Conservation (phyloP, 2,888 invertebrate species). For the Omphaloscelis lunosa region DNA sequence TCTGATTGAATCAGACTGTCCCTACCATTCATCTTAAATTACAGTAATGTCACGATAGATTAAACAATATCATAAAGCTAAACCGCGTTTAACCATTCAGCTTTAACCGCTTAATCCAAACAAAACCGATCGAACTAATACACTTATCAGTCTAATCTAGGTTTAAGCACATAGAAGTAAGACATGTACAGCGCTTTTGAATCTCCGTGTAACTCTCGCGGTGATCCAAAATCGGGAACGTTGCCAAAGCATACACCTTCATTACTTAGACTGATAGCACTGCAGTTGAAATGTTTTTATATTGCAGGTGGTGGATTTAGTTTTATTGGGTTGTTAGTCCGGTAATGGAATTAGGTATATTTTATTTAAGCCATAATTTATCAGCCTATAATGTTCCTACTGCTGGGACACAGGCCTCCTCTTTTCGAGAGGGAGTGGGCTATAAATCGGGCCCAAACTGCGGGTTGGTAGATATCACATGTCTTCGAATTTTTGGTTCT, state of each 20-base stretch:
- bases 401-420: too few relatives aligned
- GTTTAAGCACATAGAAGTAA: slow-evolving; percentile 23
- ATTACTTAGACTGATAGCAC: slow-evolving; percentile 59
- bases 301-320: slow-evolving; percentile 37
- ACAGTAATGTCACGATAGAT: neutral
- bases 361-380: neutral
- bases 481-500: too few relatives aligned
- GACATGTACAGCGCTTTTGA: slow-evolving; percentile 41
- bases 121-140: slow-evolving; percentile 6
- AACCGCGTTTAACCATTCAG: slow-evolving; percentile 10
- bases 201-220: slow-evolving; percentile 34
- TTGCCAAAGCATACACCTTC: slow-evolving; percentile 64
- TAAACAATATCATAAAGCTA: neutral
- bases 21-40: neutral
- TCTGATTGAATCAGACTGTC: neutral
- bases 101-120: neutral
- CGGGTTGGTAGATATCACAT: too few relatives aligned
- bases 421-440: too few relatives aligned
- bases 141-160: slow-evolving; percentile 32
- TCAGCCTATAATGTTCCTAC: too few relatives aligned
- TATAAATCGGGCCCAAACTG: too few relatives aligned
- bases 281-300: slow-evolving; percentile 58
- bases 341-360: neutral
- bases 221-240: slow-evolving; percentile 52
- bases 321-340: slow-evolving; percentile 35